These are phyloP conservation scores for Scortum barcoo DNA, from an alignment of 2,113 vertebrate species.

Conservation along the genomic window DNA sequence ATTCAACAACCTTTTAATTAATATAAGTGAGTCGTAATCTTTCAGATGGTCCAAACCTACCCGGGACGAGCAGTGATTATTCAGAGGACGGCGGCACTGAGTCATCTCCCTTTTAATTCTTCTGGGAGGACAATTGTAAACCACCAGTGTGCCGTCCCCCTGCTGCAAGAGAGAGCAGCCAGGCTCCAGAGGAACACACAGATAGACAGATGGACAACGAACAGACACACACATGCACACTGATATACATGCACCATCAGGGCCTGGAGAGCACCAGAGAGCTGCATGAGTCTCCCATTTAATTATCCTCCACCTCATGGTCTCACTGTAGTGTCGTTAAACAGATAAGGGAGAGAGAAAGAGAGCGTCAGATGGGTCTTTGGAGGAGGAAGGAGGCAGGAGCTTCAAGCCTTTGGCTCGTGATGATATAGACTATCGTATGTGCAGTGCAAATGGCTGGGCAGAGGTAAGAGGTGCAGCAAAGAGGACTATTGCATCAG, in stretches of 20 bases:
- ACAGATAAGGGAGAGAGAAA: neutral
- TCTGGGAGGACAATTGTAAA: neutral
- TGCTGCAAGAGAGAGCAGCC: constrained; percentile 8
- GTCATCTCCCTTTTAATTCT: constrained; percentile 1
- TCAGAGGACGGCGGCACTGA: neutral
- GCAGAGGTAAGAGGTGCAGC: neutral
- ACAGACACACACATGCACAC: constrained; percentile 5
- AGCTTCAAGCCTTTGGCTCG: constrained; percentile 7
- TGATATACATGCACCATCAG: constrained; percentile 28
- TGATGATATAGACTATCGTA: neutral
- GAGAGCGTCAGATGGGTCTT: neutral
- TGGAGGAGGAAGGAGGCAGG: fast-evolving
- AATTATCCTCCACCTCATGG: constrained; percentile 55
- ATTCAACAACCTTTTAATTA: no score
- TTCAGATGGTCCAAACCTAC: neutral
- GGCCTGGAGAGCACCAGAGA: constrained; percentile 41
- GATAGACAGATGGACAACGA: constrained; percentile 48
- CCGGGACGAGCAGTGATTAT: neutral
- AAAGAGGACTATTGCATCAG: neutral
- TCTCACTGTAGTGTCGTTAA: constrained; percentile 37
- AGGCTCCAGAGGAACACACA: constrained; percentile 10
- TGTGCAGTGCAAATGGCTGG: constrained; percentile 1
- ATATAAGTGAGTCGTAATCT: neutral
- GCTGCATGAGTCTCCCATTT: constrained; percentile 56
- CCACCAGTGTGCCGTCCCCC: neutral